Base-by-base conservation (phyloP, 1,140 invertebrate species). In the Atopsyche davidsoni region DNA sequence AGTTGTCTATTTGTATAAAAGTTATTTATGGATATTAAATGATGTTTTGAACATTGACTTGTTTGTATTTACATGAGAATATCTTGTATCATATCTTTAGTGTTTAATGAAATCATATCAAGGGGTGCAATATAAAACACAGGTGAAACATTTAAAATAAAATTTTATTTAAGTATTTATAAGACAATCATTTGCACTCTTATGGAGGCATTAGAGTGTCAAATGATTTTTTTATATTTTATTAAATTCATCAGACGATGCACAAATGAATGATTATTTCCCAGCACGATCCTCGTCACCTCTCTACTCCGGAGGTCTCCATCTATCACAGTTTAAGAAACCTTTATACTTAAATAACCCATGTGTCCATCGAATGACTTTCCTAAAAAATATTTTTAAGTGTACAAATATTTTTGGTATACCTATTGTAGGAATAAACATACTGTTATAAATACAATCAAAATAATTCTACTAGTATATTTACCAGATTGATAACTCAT, bases 101-200 rank as follows among this genome's bases (percentile, higher is more conserved):
- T n/a, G n/a, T n/a, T n/a, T n/a, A n/a, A n/a, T n/a, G n/a, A n/a
- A n/a, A n/a, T n/a, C n/a, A n/a, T n/a, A n/a, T n/a, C n/a, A n/a
- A n/a, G n/a, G n/a, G n/a, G 3, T 34, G 32, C 16, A 34, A 34
- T 13, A 46, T 46, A 13, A 39, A 48, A 48, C 34, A 39, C 22
- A 13, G 10, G 13, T 22, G 11, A 7, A 50, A 51, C 49, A 51
- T 51, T 51, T 51, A 51, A 51, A 51, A 51, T 51, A 51, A 49
- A 51, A 44, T 51, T 51, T 51, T 39, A 38, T 49, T 42, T 24
- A 42, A 31, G 35, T 38, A 17, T 28, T 25, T 36, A 50, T 22
- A 49, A 51, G 44, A 34, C 41, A 45, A 36, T 35, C 49, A 18
- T 23, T 36, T 41, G 38, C 49, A 44, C 38, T n/a, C 14, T 40